Evolutionary conservation across 2,888 invertebrate species (phyloP), one percentile per base, ranked within the genome.

Genomic region (Melanargia galathea): DNA sequence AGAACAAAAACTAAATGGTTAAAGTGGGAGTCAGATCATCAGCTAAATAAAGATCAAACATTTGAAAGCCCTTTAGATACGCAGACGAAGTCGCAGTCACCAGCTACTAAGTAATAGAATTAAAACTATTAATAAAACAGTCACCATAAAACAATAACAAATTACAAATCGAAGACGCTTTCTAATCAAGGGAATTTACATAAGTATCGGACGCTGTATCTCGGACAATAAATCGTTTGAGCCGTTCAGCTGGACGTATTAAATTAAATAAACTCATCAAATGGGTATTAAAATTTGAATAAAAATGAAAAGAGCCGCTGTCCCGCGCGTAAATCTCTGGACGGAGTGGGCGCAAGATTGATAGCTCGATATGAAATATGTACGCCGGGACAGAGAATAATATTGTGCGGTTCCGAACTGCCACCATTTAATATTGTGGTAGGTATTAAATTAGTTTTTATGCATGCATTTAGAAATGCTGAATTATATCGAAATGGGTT

Each of bases 311-410:
- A 79, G 74, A 70, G 70, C 74, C 73, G 74, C 70, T 67, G 71
- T 73, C 68, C 68, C 72, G 68, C 71, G 70, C 74, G 76, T 82
- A 80, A 81, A 84, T 82, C 82, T 81, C 70, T 57, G 70, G 73
- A 67, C 62, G 72, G 73, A 72, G 86, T 82, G 79, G 86, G 87
- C 74, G 80, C 68, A 79, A 81, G 89, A 90, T 87, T 83, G 86
- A 90, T 90, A 71, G 79, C 74, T 71, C 73, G 66, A 69, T 79
- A 81, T 85, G 84, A 85, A 80, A 82, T 84, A 84, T 84, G 81
- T 80, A 69, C 63, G 66, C 55, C 33, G 22, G 60, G 52, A 52
- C 58, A 60, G 58, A 24, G 64, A 66, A 57, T 69, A 66, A 62
- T 67, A 65, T 74, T 73, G 67, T 62, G 68, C 63, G 55, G 51